Percentiles rank a stretch among this genome's conserved stretches.
Conservation (phyloP, 2,113 vertebrate genomes). For the Trachemys scripta region DNA sequence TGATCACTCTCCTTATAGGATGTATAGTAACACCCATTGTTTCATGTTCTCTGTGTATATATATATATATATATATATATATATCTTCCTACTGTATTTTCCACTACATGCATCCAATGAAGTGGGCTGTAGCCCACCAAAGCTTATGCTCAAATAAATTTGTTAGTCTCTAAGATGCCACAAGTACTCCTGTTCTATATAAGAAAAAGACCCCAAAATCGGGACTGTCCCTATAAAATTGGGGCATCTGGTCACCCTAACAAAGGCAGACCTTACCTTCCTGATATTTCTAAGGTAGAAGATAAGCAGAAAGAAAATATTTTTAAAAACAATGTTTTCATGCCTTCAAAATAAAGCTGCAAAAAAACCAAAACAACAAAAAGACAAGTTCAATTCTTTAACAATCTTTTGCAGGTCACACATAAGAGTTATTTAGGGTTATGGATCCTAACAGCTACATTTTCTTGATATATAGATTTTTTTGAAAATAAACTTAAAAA, state of each 20-base stretch:
- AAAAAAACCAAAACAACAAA: neutral
- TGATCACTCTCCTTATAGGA: no score
- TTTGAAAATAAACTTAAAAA: neutral
- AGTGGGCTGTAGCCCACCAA: no score
- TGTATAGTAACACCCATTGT: no score
- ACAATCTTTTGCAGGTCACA: neutral
- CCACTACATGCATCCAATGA: no score
- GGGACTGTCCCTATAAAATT: no score
- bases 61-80: no score
- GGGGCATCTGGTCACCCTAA: neutral
- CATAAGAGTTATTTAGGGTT: neutral
- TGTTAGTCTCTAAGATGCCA: no score
- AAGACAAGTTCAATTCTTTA: neutral
- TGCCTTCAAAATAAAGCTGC: neutral
- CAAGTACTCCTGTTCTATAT: no score
- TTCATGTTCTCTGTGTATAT: no score
- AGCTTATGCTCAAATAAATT: no score
- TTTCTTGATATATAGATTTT: neutral
- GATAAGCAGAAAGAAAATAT: conserved; percentile 14
- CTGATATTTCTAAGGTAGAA: conserved; percentile 10
- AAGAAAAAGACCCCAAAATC: no score
- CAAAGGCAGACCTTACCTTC: neutral
- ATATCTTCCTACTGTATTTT: no score
- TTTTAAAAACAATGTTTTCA: conserved; percentile 51
- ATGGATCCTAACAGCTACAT: neutral